phyloP scores from a whole-genome alignment of 2,113 vertebrate species.

The Corydoras sp. region DNA sequence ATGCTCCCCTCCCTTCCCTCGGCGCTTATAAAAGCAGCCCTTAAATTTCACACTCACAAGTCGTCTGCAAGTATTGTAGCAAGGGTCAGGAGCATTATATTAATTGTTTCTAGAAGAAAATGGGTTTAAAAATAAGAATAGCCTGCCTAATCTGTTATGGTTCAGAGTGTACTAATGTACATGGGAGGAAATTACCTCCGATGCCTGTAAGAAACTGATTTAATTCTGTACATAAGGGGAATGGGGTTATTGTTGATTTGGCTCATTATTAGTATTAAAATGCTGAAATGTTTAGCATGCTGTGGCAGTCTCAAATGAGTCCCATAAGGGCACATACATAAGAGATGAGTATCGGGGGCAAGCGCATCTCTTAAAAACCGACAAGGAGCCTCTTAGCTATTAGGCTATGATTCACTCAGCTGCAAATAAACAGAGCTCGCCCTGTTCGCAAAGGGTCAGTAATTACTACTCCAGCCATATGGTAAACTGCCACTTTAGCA shows the following conservation, averaged over 20 bases:
- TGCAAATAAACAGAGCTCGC: conserved; percentile 28
- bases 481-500: conserved; percentile 24
- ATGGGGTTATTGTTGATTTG: conserved; percentile 40
- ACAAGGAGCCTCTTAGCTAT: conserved; percentile 26
- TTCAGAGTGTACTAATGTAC: not conserved
- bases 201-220: conserved; percentile 45
- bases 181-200: conserved; percentile 8
- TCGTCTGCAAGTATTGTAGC: conserved; percentile 6
- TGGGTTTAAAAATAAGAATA: conserved; percentile 5
- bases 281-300: conserved; percentile 50
- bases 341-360: conserved; percentile 55
- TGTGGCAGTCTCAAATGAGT: conserved; percentile 47
- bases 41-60: conserved; percentile 30
- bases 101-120: conserved; percentile 4
- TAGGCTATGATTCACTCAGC: conserved; percentile 17
- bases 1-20: conserved; percentile 21
- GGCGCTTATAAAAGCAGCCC: conserved; percentile 35
- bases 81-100: not conserved
- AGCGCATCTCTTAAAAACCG: conserved; percentile 28
- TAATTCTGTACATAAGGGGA: conserved; percentile 20
- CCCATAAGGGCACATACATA: conserved; percentile 61
- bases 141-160: too few species aligned
- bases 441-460: conserved; percentile 35
- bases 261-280: conserved; percentile 60
- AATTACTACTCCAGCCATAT: conserved; percentile 34